Evolutionary conservation across 2,888 invertebrate species (phyloP), one percentile per base, ranked within the genome.

Genomic region (Eumerus sabulonum): DNA sequence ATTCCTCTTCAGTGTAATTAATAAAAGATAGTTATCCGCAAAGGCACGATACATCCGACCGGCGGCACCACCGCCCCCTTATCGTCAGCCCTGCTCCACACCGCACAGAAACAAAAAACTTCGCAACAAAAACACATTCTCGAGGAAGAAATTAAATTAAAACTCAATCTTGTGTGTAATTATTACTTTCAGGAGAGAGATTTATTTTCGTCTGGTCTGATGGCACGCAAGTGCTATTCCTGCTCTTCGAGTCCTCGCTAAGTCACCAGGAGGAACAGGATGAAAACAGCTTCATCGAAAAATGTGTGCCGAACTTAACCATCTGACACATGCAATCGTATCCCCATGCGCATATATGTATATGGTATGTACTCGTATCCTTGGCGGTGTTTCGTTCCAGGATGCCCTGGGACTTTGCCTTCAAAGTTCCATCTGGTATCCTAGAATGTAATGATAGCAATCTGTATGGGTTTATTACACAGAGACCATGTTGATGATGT

Each of bases 101-200:
- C 38, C 50, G 40, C 45, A 50, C 13, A 42, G 5, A 12, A 13
- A 67, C 60, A 64, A 64, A n/a, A 74, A 70, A 63, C 74, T 70
- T 72, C 48, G 56, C 56, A 27, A 27, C 27, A 27, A 27, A 56
- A 67, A 68, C 63, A 74, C 64, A 64, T 45, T 16, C 54, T 84
- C 74, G 76, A 64, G 68, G 74, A 76, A 63, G 63, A 84, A 87
- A 88, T 88, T 84, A 84, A 86, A 86, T 87, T 87, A 86, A 87
- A 87, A 87, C 85, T 84, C 86, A 88, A 87, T 88, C 86, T 88
- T 83, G 84, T 86, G 85, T 85, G 85, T 87, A 86, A 87, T 87
- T 87, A 87, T 87, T 85, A 85, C 85, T 84, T 86, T 84, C 84
- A 84, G 84, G 84, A 86, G 82, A 27, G 27, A 82, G 82, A 79